Conservation (phyloP, 2,797 vertebrate species). For the Thripadectes ignobilis region DNA sequence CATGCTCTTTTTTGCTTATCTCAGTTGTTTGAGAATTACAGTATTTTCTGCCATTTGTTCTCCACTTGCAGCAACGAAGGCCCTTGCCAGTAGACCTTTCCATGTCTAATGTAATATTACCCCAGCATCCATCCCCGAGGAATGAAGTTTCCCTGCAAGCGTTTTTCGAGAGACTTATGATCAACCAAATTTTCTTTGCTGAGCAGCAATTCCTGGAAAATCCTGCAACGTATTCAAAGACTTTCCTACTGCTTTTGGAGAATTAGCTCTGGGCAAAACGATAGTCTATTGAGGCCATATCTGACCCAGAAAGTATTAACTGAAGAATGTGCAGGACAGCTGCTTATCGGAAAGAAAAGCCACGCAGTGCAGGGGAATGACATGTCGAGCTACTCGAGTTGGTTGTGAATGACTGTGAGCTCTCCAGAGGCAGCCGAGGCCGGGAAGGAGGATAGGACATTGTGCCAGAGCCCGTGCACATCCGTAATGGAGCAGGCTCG, state of each 20-base stretch:
- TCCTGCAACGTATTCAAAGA: conserved; percentile 28
- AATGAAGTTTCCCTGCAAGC: conserved; percentile 16
- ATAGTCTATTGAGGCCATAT: conserved; percentile 20
- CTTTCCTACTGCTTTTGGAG: conserved; percentile 51
- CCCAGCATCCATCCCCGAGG: not conserved
- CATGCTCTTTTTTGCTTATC: not conserved
- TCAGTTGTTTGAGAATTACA: not conserved
- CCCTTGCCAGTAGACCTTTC: not conserved
- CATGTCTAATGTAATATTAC: not conserved
- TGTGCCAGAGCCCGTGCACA: not conserved
- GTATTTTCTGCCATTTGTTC: not conserved
- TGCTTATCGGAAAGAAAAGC: conserved; percentile 35
- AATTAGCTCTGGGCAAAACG: conserved; percentile 44
- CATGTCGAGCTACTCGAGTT: not conserved
- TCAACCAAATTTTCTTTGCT: conserved; percentile 50
- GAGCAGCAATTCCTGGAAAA: conserved; percentile 65
- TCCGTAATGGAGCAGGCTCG: not conserved
- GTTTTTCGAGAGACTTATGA: not conserved
- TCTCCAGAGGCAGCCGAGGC: conserved; percentile 7
- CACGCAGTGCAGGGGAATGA: not conserved
- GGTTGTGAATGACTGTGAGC: conserved; percentile 13
- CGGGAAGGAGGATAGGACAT: not conserved
- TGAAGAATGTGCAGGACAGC: conserved; percentile 53
- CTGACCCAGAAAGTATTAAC: conserved; percentile 66
- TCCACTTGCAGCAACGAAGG: not conserved